Base-by-base conservation (phyloP, 2,113 vertebrate species). In the Heliornis fulica region DNA sequence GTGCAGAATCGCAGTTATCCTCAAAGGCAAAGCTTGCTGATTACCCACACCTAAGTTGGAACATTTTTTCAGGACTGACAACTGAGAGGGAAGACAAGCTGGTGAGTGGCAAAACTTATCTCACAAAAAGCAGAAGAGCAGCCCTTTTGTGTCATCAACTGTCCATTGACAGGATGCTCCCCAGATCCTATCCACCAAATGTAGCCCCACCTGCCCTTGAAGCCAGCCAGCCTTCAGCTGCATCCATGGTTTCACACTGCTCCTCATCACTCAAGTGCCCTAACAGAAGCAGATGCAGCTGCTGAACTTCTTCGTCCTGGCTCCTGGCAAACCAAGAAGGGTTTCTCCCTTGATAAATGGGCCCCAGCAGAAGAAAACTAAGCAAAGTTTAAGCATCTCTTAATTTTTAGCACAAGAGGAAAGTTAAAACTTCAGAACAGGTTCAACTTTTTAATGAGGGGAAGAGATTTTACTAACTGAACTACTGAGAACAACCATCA, bases 131-230 rank as follows among this genome's bases (percentile, higher is more conserved):
- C 34, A 38, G 9, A 70, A 91, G 77, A 15, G 0, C 7, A 23
- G 13, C 11, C 28, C 70, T 91, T 87, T 89, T 65, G 48, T 10
- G 59, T 29, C 13, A 29, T 46, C 32, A 83, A 2, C 32, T 20
- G 57, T 28, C 40, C 23, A 26, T 25, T 87, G 11, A 3, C 26
- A 59, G 36, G 29, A 31, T 38, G 25, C 2, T 74, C 7, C 45
- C 45, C 15, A 8, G 28, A 11, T 40, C 23, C 19, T 28, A 7
- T 20, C 41, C 59, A 34, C 22, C 17, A 84, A 26, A 45, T 34
- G 10, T 10, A 80, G 60, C 17, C 13, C 19, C 11, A 22, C 13
- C 11, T 0, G 0, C 38, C 50, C 40, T 31, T 66, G 56, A 83
- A 70, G 20, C 8, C 53, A 87, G 6, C 1, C 23, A 18, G 25